Conservation (phyloP, 2,113 vertebrate species). For the Oenanthe melanoleuca region DNA sequence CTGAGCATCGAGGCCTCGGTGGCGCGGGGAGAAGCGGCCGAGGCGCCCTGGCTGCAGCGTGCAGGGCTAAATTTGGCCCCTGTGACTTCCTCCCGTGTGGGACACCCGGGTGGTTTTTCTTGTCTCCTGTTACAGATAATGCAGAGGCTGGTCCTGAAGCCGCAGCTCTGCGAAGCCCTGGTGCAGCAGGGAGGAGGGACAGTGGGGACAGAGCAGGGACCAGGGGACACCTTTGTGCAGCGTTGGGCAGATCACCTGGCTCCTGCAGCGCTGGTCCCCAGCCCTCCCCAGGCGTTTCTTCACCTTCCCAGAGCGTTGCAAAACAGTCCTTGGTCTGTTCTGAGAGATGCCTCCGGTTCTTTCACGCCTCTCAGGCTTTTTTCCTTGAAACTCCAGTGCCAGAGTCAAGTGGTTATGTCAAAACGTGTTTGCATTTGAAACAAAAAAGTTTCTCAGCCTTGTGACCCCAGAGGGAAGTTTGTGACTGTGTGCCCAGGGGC, state of each 20-base stretch:
- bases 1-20: neutral
- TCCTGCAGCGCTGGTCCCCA: neutral
- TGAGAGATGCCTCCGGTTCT: neutral
- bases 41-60: neutral
- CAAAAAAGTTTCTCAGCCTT: neutral
- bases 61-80: neutral
- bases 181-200: accelerated
- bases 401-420: neutral
- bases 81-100: neutral
- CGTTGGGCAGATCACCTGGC: neutral
- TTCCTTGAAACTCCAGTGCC: neutral
- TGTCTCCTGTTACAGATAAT: neutral
- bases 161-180: accelerated
- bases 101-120: neutral
- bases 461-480: neutral
- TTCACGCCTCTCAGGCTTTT: neutral
- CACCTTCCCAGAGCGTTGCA: neutral
- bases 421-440: neutral
- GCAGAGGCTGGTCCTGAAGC: neutral
- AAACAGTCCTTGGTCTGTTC: neutral
- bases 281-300: neutral
- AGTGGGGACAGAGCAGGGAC: accelerated
- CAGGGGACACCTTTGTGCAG: neutral
- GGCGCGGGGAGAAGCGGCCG: accelerated
- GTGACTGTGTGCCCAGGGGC: accelerated